Percentiles rank a stretch among this genome's conserved stretches.
phyloP scores from a whole-genome alignment of 2,113 vertebrate species.

The Tetrax tetrax region DNA sequence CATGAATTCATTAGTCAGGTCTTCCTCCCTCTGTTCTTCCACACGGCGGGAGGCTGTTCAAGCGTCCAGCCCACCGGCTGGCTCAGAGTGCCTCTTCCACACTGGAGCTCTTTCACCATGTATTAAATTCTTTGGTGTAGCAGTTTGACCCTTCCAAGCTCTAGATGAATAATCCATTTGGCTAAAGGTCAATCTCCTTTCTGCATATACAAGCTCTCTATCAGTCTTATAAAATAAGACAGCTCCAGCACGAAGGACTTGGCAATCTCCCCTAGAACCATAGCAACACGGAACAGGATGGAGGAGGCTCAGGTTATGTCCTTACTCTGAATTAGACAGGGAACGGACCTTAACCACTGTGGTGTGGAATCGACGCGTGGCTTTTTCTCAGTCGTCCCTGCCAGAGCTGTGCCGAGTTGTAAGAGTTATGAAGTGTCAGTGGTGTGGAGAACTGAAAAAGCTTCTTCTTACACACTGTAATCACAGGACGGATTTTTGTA shows the following conservation, averaged over 20 bases:
- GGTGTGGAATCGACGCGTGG: rapidly evolving
- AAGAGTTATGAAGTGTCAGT: neutral
- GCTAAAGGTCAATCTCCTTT: neutral
- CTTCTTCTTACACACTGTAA: neutral
- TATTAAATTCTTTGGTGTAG: neutral
- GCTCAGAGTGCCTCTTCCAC: neutral
- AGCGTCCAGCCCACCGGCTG: neutral
- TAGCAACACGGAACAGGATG: neutral
- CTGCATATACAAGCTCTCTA: neutral
- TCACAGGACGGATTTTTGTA: neutral
- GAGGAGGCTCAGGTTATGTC: neutral
- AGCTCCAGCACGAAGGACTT: neutral
- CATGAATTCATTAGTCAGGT: neutral
- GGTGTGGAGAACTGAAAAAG: neutral
- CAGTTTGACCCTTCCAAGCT: neutral
- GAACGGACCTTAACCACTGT: neutral
- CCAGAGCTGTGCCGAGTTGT: neutral
- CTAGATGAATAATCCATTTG: neutral
- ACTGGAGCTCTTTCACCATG: neutral
- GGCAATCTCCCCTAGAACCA: neutral
- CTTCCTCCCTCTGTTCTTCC: neutral
- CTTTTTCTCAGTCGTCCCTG: neutral
- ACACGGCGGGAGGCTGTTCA: neutral
- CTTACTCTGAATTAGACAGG: neutral
- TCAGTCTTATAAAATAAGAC: neutral